Base-by-base conservation (phyloP, 2,888 invertebrate genomes). In the Drosophila rubida region DNA sequence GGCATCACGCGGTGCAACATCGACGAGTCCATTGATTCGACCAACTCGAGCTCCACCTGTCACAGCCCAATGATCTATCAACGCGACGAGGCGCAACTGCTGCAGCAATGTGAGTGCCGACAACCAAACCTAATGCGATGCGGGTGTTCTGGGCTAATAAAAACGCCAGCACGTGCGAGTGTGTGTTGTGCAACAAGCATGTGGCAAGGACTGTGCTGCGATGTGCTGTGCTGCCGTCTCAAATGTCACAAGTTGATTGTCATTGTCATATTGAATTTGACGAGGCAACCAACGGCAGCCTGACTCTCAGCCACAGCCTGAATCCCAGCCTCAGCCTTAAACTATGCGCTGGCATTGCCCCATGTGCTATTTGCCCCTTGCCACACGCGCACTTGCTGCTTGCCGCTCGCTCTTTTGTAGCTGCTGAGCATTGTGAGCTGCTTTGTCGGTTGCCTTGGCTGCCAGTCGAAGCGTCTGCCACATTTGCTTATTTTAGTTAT, bases 1-100 rank as follows among this genome's bases (percentile, higher is more conserved):
- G 92, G 92, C 64, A 90, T 92, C 57, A 92, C 92, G 41, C 89
- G 92, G n/a, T 92, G 91, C 74, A 92, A 92, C 67, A 88, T 92
- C 54, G 92, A 92, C 70, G 92, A 92, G 65, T 92, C 92, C 30
- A 85, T 91, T 30, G 92, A 92, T 65, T 92, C 92, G 9, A 92
- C 89, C 46, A 90, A 91, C 77, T 92, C 92, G 9, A 91, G 91
- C 49, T 92, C 92, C 55, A 90, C 92, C 57, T 92, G 92, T 67
- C 91, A 92, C 65, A 92, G 92, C 68, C 91, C 91, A 45, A 91
- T 92, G 91, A 76, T 91, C 62, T 88, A 89, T 78, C 91, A 91
- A 73, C 89, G 91, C 53, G 92, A 92, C 63, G 91, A 92, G 73
- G 78, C 91, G 14, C 91, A 91, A 67, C 88, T 92, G 49, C 75